phyloP scores from a whole-genome alignment of 2,113 vertebrate genomes.

The Bombycilla garrulus region DNA sequence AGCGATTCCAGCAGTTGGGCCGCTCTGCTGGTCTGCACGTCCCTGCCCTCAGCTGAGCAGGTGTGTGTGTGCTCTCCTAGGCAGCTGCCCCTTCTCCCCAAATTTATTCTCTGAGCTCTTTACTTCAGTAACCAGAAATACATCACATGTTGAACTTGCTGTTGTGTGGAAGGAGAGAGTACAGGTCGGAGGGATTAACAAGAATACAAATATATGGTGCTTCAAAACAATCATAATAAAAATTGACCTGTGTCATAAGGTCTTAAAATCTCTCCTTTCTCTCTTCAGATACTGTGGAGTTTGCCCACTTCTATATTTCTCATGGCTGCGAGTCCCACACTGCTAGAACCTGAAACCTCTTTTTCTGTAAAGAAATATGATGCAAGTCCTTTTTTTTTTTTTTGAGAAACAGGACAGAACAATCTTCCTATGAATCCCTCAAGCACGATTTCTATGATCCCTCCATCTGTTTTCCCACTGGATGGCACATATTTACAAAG shows the following conservation, averaged over 20 bases:
- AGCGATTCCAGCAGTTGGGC: neutral
- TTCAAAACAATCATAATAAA: neutral
- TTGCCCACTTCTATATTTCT: neutral
- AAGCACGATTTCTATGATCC: neutral
- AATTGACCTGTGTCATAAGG: neutral
- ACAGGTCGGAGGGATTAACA: neutral
- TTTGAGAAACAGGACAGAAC: neutral
- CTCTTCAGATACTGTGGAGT: neutral
- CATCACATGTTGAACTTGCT: neutral
- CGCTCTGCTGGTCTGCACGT: neutral
- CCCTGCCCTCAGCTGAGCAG: neutral
- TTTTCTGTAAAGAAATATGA: neutral
- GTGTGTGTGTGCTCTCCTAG: neutral
- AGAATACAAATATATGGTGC: neutral
- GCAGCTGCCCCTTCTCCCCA: neutral
- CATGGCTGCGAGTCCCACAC: neutral
- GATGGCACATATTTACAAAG: conserved; percentile 1
- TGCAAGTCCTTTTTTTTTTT: neutral
- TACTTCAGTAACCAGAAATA: neutral
- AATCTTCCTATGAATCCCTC: neutral
- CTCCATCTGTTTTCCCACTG: neutral
- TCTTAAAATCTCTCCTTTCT: neutral
- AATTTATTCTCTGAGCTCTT: neutral
- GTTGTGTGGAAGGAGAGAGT: neutral
- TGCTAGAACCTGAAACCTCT: neutral